Percentiles rank a stretch among this genome's conserved stretches.
Evolutionary conservation across 2,888 invertebrate genomes (phyloP).

Genomic region (Euzetes globulus): DNA sequence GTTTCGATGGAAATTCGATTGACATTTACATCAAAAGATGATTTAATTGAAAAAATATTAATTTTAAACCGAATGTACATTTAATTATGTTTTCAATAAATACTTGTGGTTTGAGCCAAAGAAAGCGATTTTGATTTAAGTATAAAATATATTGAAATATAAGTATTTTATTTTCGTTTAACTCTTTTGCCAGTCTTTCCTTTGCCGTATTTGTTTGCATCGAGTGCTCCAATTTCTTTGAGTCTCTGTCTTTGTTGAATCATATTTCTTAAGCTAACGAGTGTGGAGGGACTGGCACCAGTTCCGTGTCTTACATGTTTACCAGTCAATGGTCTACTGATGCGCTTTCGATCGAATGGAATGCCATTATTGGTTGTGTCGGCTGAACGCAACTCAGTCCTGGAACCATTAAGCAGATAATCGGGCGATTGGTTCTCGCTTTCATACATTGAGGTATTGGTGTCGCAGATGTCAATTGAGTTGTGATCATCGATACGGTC

Average conservation of each 20-base stretch:
- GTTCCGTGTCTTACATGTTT: conserved; percentile 50
- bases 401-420: conserved; percentile 17
- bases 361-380: conserved; percentile 32
- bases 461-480: conserved; percentile 30
- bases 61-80: background rate
- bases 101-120: background rate
- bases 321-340: conserved; percentile 50
- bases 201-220: conserved; percentile 27
- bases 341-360: conserved; percentile 44
- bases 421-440: conserved; percentile 32
- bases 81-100: background rate
- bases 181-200: conserved; percentile 31
- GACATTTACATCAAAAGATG: too few relatives aligned
- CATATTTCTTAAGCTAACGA: conserved; percentile 48
- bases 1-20: too few relatives aligned
- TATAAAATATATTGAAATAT: background rate
- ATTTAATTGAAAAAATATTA: background rate
- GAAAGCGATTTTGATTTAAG: background rate
- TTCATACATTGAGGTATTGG: conserved; percentile 28
- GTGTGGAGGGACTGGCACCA: conserved; percentile 49
- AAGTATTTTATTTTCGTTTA: conserved; percentile 29
- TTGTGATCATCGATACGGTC: background rate
- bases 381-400: conserved; percentile 35
- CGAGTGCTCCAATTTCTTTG: conserved; percentile 40
- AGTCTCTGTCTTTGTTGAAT: conserved; percentile 48